Evolutionary conservation across 2,888 invertebrate species (phyloP).

Genomic region (Gymnosoma rotundatum): DNA sequence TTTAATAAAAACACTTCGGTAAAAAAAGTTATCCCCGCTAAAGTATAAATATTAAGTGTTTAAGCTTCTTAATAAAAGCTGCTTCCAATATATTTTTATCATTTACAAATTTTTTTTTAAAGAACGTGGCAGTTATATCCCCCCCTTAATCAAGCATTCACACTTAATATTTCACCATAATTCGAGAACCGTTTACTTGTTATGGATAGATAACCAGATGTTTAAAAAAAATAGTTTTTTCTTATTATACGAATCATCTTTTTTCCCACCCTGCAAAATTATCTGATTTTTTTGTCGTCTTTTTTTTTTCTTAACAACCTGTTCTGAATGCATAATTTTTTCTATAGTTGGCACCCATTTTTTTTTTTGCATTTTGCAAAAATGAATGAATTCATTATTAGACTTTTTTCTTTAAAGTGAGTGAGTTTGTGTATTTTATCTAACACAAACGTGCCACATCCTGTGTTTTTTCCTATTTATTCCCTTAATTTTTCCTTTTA

Average conservation of each 20-base stretch:
- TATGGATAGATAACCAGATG: no score
- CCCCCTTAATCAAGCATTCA: no score
- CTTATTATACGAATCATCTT: background rate
- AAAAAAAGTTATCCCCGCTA: no score
- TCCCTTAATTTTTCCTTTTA: background rate
- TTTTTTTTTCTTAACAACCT: slow-evolving; percentile 46
- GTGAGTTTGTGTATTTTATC: slow-evolving; percentile 29
- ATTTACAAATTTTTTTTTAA: no score
- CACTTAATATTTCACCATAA: no score
- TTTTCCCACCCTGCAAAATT: slow-evolving; percentile 14
- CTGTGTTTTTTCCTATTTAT: slow-evolving; percentile 12
- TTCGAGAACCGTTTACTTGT: no score
- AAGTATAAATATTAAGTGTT: no score
- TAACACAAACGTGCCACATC: slow-evolving; percentile 58
- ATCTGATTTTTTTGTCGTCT: background rate
- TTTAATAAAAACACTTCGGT: no score
- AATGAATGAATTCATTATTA: slow-evolving; percentile 67
- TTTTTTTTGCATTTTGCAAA: slow-evolving; percentile 48
- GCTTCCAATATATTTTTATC: no score
- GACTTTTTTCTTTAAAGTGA: slow-evolving; percentile 32
- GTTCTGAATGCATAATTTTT: slow-evolving; percentile 65
- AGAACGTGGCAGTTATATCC: no score
- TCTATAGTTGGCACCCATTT: slow-evolving; percentile 24
- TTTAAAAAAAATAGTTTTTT: background rate
- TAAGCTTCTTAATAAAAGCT: no score